Evolutionary conservation across 2,888 invertebrate species (phyloP), one percentile per base, ranked within the genome.

Genomic region (Andrena praecox): DNA sequence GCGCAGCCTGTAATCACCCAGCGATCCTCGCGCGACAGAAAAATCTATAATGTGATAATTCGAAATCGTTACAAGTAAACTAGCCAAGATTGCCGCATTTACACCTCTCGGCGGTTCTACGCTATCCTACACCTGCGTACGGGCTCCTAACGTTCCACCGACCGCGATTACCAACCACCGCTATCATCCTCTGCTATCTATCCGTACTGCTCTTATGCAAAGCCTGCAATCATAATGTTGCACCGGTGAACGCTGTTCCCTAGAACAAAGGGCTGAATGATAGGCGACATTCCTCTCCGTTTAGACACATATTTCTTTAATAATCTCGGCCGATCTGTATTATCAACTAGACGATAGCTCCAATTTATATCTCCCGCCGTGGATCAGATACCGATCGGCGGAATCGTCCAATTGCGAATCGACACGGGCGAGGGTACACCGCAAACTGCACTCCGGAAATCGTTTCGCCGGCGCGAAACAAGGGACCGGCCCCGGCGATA

Each of bases 21-120:
- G 66, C 54, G 80, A 80, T 80, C 42, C 66, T 27, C 27, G 29
- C 12, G 77, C 35, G 68, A 77, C 52, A 50, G 71, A 80, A 67
- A 72, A 67, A 8, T 56, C 27, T 35, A 20, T 62, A 80, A 80
- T 50, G 60, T 24, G 50, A 56, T 80, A 79, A 71, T 79, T 66
- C 12, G 71, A 67, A 80, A 80, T 79, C 66, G 66, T 80, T 79
- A 48, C 52, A 33, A 27, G 33, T n/a, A 29, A 68, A 68, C 42
- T 52, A 12, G 62, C 1, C 6, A 27, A 71, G 80, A 80, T 80
- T 79, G 79, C 60, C 59, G 80, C 48, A 48, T 78, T 78, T 75
- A 78, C 67, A 78, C 78, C 75, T 72, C 62, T 33, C 67, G 78
- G 64, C 69, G 79, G 42, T 42, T 42, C 16, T 16, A 1, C 42